Conservation (phyloP, 2,888 invertebrate genomes). For the Trissoscelio sp. region DNA sequence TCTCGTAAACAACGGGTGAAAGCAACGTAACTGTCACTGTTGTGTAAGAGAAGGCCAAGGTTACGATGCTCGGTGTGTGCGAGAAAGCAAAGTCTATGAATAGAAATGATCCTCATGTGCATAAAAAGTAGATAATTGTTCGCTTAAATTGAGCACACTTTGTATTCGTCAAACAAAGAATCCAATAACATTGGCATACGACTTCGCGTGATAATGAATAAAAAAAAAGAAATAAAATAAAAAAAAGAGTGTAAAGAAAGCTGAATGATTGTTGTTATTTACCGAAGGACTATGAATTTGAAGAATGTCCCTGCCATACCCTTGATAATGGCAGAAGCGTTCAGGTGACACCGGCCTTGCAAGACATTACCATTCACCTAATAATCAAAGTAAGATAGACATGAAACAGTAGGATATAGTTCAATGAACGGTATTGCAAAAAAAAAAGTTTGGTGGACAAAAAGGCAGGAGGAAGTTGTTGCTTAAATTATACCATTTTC, state of each 20-base stretch:
- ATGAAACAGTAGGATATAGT: slow-evolving; percentile 27
- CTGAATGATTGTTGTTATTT: slow-evolving; percentile 72
- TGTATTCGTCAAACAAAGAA: slow-evolving; percentile 30
- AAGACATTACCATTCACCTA: slow-evolving; percentile 97
- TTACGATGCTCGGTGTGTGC: slow-evolving; percentile 42
- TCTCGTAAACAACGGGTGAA: slow-evolving; percentile 52
- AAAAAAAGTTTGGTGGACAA: neutral
- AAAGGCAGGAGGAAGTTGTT: slow-evolving; percentile 9
- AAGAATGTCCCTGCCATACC: slow-evolving; percentile 92
- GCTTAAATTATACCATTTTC: slow-evolving; percentile 42
- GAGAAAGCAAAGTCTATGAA: slow-evolving; percentile 62
- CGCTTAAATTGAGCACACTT: slow-evolving; percentile 33
- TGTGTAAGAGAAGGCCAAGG: slow-evolving; percentile 72
- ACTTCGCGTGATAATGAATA: neutral
- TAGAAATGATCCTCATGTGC: slow-evolving; percentile 48
- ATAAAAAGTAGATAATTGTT: slow-evolving; percentile 47
- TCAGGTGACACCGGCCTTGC: slow-evolving; percentile 97
- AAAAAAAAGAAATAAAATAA: neutral
- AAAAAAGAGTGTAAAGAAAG: neutral
- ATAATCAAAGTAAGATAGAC: slow-evolving; percentile 72
- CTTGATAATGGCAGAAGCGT: slow-evolving; percentile 98
- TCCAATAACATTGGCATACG: neutral
- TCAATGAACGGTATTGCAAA: slow-evolving; percentile 13
- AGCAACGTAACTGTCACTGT: slow-evolving; percentile 61
- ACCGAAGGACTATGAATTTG: slow-evolving; percentile 95